These are phyloP conservation scores for Antheraea assamensis DNA, from an alignment of 2,888 invertebrate genomes.

Conservation along the genomic window DNA sequence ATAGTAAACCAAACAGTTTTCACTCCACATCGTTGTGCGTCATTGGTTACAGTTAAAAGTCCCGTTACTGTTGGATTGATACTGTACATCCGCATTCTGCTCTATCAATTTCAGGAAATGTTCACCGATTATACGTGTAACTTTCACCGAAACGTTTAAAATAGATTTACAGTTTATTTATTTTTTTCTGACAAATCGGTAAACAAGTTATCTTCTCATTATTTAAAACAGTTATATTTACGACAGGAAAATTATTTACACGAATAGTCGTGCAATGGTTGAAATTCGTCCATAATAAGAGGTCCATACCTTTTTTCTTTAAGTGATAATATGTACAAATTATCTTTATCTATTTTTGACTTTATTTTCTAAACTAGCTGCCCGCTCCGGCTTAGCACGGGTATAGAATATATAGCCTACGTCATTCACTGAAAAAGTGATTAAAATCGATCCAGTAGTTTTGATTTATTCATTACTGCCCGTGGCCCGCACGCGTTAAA, in stretches of 20 bases:
- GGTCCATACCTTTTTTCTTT: no score
- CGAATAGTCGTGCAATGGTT: no score
- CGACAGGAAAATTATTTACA: background rate
- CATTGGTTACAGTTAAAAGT: constrained; percentile 62
- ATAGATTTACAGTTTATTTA: background rate
- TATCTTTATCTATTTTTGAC: no score
- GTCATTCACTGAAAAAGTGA: no score
- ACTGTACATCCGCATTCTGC: constrained; percentile 51
- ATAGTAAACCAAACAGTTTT: constrained; percentile 57
- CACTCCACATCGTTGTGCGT: constrained; percentile 67
- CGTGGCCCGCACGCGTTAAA: no score
- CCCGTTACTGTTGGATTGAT: constrained; percentile 48
- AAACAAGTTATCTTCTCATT: background rate
- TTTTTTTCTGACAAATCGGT: background rate
- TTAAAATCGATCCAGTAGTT: no score
- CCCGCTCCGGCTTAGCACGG: no score
- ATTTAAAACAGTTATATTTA: background rate
- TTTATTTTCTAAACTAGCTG: no score
- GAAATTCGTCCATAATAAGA: no score
- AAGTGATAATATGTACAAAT: no score
- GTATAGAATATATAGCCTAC: no score
- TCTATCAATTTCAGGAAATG: constrained; percentile 50
- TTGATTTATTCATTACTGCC: no score
- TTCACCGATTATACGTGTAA: constrained; percentile 44
- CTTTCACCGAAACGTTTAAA: constrained; percentile 54